Percentiles rank a stretch among this genome's conserved stretches.
These are phyloP conservation scores for Cistogaster globosa DNA, from an alignment of 2,888 invertebrate genomes.

Conservation along the genomic window DNA sequence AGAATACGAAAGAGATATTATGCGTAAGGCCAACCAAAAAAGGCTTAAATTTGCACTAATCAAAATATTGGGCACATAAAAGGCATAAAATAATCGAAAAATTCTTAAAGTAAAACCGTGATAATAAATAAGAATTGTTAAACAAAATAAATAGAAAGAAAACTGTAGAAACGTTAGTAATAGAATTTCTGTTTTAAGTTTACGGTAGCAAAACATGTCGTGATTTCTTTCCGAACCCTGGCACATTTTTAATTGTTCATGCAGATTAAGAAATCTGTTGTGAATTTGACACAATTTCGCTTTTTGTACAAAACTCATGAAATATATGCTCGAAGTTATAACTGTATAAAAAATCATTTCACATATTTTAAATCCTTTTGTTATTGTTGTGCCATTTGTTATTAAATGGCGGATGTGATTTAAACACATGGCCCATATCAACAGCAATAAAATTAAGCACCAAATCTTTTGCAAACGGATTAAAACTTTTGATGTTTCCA, in stretches of 20 bases:
- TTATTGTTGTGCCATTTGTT: constrained; percentile 41
- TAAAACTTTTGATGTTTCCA: constrained; percentile 7
- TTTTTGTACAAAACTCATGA: constrained; percentile 49
- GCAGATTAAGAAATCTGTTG: constrained; percentile 29
- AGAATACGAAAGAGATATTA: constrained; percentile 43
- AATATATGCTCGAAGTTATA: constrained; percentile 46
- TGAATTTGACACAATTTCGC: constrained; percentile 46
- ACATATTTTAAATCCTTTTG: constrained; percentile 65
- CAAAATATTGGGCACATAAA: constrained; percentile 68
- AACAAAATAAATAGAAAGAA: constrained; percentile 26
- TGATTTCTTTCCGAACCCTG: not conserved
- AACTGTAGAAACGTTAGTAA: constrained; percentile 12
- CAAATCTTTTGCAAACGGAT: constrained; percentile 55
- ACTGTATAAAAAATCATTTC: constrained; percentile 63
- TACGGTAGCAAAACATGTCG: not conserved
- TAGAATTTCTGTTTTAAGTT: constrained; percentile 44
- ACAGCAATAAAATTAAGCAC: constrained; percentile 42
- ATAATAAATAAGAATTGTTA: constrained; percentile 34
- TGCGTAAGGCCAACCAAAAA: constrained; percentile 70
- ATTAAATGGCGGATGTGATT: constrained; percentile 31
- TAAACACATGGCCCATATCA: constrained; percentile 46
- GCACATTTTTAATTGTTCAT: constrained; percentile 41
- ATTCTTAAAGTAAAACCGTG: not conserved
- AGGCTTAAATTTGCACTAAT: constrained; percentile 66
- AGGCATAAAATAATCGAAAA: constrained; percentile 48